Base-by-base conservation (phyloP, 2,888 invertebrate genomes). In the Elmis aenea region DNA sequence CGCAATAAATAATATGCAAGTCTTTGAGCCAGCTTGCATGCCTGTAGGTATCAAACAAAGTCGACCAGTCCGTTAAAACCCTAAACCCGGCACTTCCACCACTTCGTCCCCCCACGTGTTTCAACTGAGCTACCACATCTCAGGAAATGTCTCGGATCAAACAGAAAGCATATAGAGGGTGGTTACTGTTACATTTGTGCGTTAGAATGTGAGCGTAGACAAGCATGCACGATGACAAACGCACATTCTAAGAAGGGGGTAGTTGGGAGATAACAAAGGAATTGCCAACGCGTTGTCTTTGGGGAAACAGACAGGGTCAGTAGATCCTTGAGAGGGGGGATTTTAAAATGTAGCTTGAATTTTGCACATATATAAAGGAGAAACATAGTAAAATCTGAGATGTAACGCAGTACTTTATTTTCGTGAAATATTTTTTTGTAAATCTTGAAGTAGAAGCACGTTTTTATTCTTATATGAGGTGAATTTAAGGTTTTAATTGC, bases 1-100 rank as follows among this genome's bases (percentile, higher is more conserved):
- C 62, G 66, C 66, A 66, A 68, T 68, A 67, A 67, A 68, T 68
- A 68, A 68, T 67, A 67, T 67, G 66, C 66, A 66, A 63, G 66
- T 65, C 66, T 66, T 67, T 65, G 64, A 66, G 64, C 59, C 54
- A 54, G 55, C 57, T 55, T 63, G 61, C 61, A 59, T 62, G 65
- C 66, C 65, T 61, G 57, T 62, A 64, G 64, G 64, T 64, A 64
- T 64, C 63, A 61, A 57, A 55, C 55, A 50, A 48, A 58, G 54
- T 45, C 38, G 54, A 14, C 57, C 64, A 59, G 14, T 28, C 36
- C 13, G 14, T 23, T 29, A 30, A n/a, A n/a, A n/a, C n/a, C n/a
- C n/a, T n/a, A 27, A 36, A 32, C 21, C 15, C 26, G n/a, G n/a
- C 16, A 25, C 11, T 32, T 29, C 26, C 30, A 20, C 18, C 35